Percentiles rank a stretch among this genome's conserved stretches.
Evolutionary conservation across 2,113 vertebrate genomes (phyloP).

Genomic region (Hippocampus zosterae): DNA sequence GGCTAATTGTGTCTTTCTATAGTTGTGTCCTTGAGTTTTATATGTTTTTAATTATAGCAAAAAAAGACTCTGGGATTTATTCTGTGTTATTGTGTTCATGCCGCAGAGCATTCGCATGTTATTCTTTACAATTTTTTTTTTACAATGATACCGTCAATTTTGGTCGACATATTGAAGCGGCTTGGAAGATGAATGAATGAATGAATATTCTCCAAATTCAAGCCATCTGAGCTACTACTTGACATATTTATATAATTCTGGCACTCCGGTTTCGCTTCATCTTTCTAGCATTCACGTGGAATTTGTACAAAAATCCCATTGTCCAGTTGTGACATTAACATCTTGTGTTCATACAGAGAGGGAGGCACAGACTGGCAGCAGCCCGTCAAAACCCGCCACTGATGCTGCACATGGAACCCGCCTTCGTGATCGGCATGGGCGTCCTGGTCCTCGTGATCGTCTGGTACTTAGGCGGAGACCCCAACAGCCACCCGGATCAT

Average conservation of each 20-base stretch:
- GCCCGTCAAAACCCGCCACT: slow-evolving; percentile 51
- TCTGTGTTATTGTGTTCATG: too few relatives aligned
- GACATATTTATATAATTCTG: background rate
- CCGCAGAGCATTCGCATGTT: too few relatives aligned
- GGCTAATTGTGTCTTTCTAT: background rate
- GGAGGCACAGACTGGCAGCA: slow-evolving; percentile 47
- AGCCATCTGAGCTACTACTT: too few relatives aligned
- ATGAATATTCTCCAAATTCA: too few relatives aligned
- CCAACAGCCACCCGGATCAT: slow-evolving; percentile 26
- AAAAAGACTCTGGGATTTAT: background rate
- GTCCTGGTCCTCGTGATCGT: slow-evolving; percentile 61
- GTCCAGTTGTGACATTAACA: background rate
- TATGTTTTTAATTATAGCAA: background rate
- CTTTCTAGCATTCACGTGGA: background rate
- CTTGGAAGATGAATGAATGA: too few relatives aligned
- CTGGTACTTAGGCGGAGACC: slow-evolving; percentile 53
- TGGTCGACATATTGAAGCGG: too few relatives aligned
- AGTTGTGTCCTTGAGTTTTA: background rate
- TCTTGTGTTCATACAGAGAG: slow-evolving; percentile 58
- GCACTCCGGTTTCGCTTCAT: background rate
- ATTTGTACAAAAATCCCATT: background rate
- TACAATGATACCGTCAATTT: too few relatives aligned
- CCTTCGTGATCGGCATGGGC: slow-evolving; percentile 55
- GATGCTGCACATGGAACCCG: slow-evolving; percentile 46
- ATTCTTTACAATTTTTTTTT: too few relatives aligned